These are phyloP conservation scores for Brachycybe producta DNA, from an alignment of 2,888 invertebrate genomes.

Conservation along the genomic window DNA sequence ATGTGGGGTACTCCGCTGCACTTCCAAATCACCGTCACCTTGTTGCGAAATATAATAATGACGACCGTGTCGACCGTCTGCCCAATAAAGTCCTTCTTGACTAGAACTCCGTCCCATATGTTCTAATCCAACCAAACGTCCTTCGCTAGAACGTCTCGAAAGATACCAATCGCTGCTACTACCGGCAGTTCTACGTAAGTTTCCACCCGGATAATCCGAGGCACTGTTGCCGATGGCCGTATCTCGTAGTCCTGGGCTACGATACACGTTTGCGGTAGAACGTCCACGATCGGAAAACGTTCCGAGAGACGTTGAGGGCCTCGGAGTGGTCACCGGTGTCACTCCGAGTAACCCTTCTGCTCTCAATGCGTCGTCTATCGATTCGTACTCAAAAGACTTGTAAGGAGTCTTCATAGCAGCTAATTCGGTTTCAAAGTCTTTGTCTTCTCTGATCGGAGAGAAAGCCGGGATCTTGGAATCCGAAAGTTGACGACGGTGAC, in stretches of 20 bases:
- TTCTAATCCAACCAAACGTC: constrained; percentile 1
- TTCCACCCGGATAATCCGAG: constrained; percentile 20
- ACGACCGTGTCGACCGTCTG: constrained; percentile 20
- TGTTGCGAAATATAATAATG: constrained; percentile 10
- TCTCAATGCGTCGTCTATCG: constrained; percentile 32
- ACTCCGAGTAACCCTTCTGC: constrained; percentile 23
- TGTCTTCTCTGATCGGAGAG: constrained; percentile 41
- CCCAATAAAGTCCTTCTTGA: constrained; percentile 20
- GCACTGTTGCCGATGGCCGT: constrained; percentile 23
- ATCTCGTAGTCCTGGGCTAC: constrained; percentile 22
- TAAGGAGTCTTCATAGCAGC: constrained; percentile 29
- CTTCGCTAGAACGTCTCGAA: constrained; percentile 16
- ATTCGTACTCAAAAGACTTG: constrained; percentile 38
- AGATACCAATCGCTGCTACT: constrained; percentile 15
- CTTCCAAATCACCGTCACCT: not conserved
- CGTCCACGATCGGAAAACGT: constrained; percentile 7
- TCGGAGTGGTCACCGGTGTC: constrained; percentile 22
- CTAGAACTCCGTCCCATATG: constrained; percentile 17
- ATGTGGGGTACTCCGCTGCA: constrained; percentile 1
- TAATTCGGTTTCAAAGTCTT: constrained; percentile 35
- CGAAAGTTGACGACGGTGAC: constrained; percentile 41
- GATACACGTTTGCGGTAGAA: not conserved
- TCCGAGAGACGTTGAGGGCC: constrained; percentile 23
- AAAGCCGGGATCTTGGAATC: constrained; percentile 42
- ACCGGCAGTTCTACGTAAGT: constrained; percentile 4